Base-by-base conservation (phyloP, 2,113 vertebrate genomes). In the Thalassoma bifasciatum region DNA sequence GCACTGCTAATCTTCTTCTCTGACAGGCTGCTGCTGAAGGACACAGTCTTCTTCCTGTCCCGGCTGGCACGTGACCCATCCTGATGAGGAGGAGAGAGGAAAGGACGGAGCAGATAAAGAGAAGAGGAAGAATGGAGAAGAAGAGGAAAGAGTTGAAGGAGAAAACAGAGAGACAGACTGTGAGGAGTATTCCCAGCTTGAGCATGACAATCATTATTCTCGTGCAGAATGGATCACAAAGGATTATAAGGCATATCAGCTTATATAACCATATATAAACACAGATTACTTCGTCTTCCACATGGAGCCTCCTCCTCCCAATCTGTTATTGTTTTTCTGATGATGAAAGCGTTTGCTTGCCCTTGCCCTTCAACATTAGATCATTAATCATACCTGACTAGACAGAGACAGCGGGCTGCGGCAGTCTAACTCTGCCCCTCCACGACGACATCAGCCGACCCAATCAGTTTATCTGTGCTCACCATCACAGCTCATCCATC, bases 1-100 rank as follows among this genome's bases (percentile, higher is more conserved):
- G 96, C 96, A 2, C 96, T 95, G 92, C 97, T 98, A 87, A 98
- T 96, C 86, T 98, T 98, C 61, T 95, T 97, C 89, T 98, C 96
- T 0, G 96, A 95, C 0, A 97, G 94, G 94, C 96, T 98, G 88
- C 96, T 96, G 93, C 97, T 98, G 77, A 98, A 98, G 0, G 96
- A 98, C 65, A 98, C 97, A 0, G 96, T 98, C 92, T 98, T 98
- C 75, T 98, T 98, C 87, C 96, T 93, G n/a, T 98, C 96, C 36
- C 96, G 92, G 57, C 96, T 94, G 53, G 95, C 95, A 53, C 96
- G 96, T 10, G 95, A 95, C 76, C 96, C 96, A 83, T 98, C 96
- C 97, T 98, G 62, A 71, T 40, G 52, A 81, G 23, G 53, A 79
- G 57, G 58, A 68, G 46, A 16, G 11, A n/a, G 10, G 34, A 34